Percentiles rank a stretch among this genome's conserved stretches.
These are phyloP conservation scores for Ophioderma brevispina DNA, from an alignment of 35 echinoderm and acorn worm species.

Conservation along the genomic window DNA sequence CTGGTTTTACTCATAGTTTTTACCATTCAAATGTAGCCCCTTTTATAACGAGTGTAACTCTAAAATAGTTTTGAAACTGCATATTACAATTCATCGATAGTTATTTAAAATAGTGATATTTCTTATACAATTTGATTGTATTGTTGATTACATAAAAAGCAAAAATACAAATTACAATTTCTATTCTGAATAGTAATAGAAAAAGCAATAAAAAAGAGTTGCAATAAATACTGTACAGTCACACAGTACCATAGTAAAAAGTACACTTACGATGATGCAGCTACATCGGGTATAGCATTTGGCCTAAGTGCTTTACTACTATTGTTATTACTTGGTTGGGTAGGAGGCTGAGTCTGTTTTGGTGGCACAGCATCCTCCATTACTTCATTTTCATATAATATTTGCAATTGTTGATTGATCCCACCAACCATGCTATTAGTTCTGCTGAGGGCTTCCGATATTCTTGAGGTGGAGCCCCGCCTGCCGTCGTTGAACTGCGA, in stretches of 20 bases:
- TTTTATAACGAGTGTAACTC: no score
- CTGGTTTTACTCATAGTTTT: no score
- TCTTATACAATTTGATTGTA: conserved; percentile 1
- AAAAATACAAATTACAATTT: background rate
- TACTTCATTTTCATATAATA: conserved; percentile 33
- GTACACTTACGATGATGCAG: background rate
- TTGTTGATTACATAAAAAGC: no score
- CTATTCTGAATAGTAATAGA: background rate
- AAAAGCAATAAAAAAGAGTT: background rate
- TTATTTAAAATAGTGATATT: background rate
- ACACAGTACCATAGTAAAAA: background rate
- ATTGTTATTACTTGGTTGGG: background rate
- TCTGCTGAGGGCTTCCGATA: conserved; percentile 81
- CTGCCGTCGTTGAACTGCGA: conserved; percentile 19
- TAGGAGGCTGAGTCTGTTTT: background rate
- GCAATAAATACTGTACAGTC: background rate
- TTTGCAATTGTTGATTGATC: conserved; percentile 22
- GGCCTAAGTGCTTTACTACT: background rate
- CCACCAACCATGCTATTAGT: conserved; percentile 87
- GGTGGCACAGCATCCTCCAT: background rate
- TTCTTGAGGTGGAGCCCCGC: conserved; percentile 51
- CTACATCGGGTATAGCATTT: background rate
- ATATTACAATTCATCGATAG: no score
- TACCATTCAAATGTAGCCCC: no score
- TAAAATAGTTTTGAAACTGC: no score